These are phyloP conservation scores for Zosterops japonicus DNA, from an alignment of 2,113 vertebrate genomes.

Conservation along the genomic window DNA sequence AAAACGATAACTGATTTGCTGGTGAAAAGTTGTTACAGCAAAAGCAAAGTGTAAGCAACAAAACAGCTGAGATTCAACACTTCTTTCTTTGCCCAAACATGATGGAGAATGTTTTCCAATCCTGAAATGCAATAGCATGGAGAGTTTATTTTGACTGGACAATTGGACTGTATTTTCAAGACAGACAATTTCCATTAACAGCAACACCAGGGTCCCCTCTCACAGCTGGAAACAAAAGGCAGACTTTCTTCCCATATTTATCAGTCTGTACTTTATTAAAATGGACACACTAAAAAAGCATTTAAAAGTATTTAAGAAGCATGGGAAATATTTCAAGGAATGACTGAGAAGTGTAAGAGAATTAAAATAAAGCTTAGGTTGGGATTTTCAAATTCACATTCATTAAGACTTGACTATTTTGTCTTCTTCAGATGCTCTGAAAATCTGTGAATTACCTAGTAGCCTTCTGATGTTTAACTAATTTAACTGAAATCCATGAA, in stretches of 20 bases:
- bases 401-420: neutral
- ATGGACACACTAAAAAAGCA: neutral
- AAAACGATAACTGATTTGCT: neutral
- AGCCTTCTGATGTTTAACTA: neutral
- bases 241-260: constrained; percentile 23
- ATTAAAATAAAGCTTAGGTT: neutral
- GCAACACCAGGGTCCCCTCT: neutral
- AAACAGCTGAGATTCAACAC: neutral
- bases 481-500: neutral
- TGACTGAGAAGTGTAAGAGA: neutral
- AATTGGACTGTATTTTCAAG: neutral
- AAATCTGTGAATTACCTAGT: neutral
- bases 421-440: neutral
- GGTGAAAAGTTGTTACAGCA: neutral
- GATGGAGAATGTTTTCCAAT: neutral
- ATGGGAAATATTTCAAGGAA: neutral
- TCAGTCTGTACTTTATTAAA: constrained; percentile 33
- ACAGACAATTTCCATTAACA: constrained; percentile 25
- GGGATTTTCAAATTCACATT: neutral
- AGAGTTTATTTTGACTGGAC: constrained; percentile 43
- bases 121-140: neutral
- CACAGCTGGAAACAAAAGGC: constrained; percentile 25
- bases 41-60: neutral
- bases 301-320: neutral
- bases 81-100: neutral